Conservation (phyloP, 2,888 invertebrate genomes). For the Galerucella pusilla region DNA sequence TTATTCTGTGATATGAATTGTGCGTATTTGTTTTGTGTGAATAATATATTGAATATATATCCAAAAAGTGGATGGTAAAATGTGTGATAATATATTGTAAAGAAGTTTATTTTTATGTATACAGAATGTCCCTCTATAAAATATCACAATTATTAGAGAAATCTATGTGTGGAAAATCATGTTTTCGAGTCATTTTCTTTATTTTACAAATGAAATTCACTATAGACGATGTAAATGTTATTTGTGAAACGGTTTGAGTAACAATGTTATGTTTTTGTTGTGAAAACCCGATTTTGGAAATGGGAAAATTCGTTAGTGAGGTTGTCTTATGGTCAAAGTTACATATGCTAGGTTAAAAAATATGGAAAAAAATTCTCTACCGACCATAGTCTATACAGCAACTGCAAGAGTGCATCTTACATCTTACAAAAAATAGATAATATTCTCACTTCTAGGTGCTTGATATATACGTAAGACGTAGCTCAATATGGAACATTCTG, state of each 20-base stretch:
- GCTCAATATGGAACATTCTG: constrained; percentile 13
- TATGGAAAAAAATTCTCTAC: too few relatives aligned
- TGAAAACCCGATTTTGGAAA: too few relatives aligned
- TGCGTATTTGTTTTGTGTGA: constrained; percentile 36
- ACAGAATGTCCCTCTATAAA: constrained; percentile 20
- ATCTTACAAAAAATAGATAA: background rate
- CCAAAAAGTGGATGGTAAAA: constrained; percentile 23
- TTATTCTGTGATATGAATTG: constrained; percentile 47
- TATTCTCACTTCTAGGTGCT: background rate
- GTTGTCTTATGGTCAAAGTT: too few relatives aligned
- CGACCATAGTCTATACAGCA: too few relatives aligned
- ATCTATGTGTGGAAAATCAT: background rate
- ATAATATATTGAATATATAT: constrained; percentile 32
- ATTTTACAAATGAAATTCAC: too few relatives aligned
- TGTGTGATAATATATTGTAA: constrained; percentile 46
- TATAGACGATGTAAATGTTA: too few relatives aligned
- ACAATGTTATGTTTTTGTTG: too few relatives aligned
- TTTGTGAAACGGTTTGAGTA: too few relatives aligned
- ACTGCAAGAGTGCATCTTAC: too few relatives aligned
- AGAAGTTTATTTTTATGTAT: constrained; percentile 31
- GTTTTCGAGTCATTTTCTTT: too few relatives aligned
- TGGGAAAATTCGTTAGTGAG: too few relatives aligned
- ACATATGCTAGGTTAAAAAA: too few relatives aligned
- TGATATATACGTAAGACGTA: background rate
- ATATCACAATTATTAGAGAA: constrained; percentile 1